These are phyloP conservation scores for Tyrannus savana DNA, from an alignment of 2,113 vertebrate species.

Conservation along the genomic window DNA sequence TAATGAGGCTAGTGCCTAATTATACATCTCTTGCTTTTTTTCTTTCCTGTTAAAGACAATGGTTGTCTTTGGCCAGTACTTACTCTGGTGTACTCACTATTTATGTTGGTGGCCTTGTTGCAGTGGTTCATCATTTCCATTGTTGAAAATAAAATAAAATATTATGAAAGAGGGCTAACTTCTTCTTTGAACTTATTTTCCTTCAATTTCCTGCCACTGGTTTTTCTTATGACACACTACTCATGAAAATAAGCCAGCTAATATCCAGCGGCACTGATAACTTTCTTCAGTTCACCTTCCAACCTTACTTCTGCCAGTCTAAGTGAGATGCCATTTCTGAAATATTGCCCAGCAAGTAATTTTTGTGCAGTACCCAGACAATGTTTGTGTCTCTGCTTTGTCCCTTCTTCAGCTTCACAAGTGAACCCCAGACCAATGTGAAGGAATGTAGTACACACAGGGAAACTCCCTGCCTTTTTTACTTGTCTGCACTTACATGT, in stretches of 20 bases:
- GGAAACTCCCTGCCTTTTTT: background rate
- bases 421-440: background rate
- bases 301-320: background rate
- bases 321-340: background rate
- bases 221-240: background rate
- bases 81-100: background rate
- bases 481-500: rapidly evolving
- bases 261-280: background rate
- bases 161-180: background rate
- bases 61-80: background rate
- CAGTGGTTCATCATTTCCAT: background rate
- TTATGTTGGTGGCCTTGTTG: background rate
- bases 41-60: background rate
- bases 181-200: background rate
- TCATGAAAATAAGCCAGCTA: background rate
- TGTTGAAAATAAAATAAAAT: background rate
- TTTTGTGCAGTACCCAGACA: background rate
- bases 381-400: background rate
- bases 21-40: background rate
- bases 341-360: background rate
- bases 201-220: background rate
- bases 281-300: background rate
- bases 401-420: background rate
- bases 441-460: background rate
- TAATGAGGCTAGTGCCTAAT: background rate